A percentile compares a stretch with the other conserved stretches of the same genome.
Evolutionary conservation across 1,140 invertebrate species (phyloP).

Genomic region (Odontomachus brunneus): DNA sequence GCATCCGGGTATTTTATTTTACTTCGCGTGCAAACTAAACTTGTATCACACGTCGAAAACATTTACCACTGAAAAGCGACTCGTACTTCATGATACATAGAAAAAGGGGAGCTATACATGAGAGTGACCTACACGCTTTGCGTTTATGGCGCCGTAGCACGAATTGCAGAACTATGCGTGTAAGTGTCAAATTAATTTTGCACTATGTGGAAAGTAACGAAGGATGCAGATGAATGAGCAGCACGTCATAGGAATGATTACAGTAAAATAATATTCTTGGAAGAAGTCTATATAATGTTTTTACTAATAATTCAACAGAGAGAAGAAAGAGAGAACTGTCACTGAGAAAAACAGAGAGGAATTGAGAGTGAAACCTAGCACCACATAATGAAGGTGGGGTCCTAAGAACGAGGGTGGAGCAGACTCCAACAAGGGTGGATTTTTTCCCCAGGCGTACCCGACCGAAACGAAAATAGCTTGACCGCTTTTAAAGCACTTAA

Average conservation of each 20-base stretch:
- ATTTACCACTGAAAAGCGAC: slow-evolving; percentile 41
- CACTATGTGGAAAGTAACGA: slow-evolving; percentile 5
- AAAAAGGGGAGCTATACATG: slow-evolving; percentile 20
- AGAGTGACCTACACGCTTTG: slow-evolving; percentile 22
- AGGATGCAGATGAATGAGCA: not conserved
- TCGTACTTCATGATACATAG: slow-evolving; percentile 24
- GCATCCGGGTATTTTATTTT: slow-evolving; percentile 59
- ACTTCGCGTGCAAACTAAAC: slow-evolving; percentile 57
- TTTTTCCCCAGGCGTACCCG: slow-evolving; percentile 48
- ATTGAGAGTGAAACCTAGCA: slow-evolving; percentile 37
- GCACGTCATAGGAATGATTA: not conserved
- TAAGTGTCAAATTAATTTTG: slow-evolving; percentile 51
- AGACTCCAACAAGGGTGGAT: slow-evolving; percentile 47
- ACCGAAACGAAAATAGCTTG: slow-evolving; percentile 64
- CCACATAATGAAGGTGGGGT: slow-evolving; percentile 41
- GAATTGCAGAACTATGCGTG: slow-evolving; percentile 49
- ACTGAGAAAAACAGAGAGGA: slow-evolving; percentile 5
- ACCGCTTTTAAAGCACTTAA: slow-evolving; percentile 35
- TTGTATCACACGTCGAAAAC: slow-evolving; percentile 42
- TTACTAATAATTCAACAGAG: slow-evolving; percentile 28
- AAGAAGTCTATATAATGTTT: not conserved
- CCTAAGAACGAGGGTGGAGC: slow-evolving; percentile 61
- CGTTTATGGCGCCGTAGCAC: slow-evolving; percentile 34
- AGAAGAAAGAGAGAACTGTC: too few species aligned
- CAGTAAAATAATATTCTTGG: not conserved